Evolutionary conservation across 1,140 invertebrate genomes (phyloP).

Genomic region (Nebria ingens): DNA sequence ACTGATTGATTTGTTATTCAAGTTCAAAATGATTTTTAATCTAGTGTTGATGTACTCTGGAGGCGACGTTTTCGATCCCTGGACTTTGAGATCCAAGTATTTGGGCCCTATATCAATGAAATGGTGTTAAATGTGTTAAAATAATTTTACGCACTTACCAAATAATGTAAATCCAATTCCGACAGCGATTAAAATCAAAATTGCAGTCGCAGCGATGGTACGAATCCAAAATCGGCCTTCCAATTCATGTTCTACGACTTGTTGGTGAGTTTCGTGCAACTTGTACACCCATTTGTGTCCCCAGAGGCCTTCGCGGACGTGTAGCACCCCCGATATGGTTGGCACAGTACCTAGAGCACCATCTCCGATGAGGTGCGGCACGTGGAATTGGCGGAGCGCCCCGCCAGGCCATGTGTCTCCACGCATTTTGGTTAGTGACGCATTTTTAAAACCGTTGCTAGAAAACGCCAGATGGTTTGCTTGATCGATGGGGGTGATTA

Average conservation of each 20-base stretch:
- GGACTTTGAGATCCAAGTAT: neutral
- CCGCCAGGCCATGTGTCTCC: neutral
- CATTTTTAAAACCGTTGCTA: too few species aligned
- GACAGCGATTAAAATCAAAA: neutral
- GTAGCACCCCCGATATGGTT: neutral
- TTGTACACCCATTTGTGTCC: conserved; percentile 29
- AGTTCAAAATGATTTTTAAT: neutral
- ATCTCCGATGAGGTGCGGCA: neutral
- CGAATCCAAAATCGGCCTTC: neutral
- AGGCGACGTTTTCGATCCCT: too few species aligned
- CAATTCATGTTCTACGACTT: conserved; percentile 12
- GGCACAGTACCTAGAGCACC: neutral
- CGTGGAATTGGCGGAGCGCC: neutral
- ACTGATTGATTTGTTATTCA: neutral
- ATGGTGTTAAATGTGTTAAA: neutral
- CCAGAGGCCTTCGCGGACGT: conserved; percentile 18
- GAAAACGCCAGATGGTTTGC: neutral
- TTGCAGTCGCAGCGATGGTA: neutral
- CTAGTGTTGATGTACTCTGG: too few species aligned
- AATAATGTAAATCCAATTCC: neutral
- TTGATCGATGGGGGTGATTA: too few species aligned
- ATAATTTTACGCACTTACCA: neutral
- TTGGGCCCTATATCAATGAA: neutral
- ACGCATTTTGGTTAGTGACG: neutral
- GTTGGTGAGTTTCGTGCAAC: conserved; percentile 22